Evolutionary conservation across 2,113 vertebrate genomes (phyloP).

Genomic region (Prunella himalayana): DNA sequence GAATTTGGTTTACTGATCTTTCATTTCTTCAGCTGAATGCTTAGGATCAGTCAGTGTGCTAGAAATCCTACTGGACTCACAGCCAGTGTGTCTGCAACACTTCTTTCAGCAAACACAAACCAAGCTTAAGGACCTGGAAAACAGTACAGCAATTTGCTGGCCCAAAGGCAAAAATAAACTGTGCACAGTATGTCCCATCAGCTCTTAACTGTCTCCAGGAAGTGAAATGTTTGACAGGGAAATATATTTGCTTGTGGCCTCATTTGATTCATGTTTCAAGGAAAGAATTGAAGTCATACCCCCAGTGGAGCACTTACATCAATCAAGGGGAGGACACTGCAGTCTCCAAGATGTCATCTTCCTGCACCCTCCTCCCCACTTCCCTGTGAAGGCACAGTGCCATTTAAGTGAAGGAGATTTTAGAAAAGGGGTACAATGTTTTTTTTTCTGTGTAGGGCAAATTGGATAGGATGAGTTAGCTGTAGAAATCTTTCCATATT

Average conservation of each 20-base stretch:
- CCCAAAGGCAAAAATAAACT: constrained; percentile 12
- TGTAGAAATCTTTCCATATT: not conserved
- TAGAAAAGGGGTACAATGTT: not conserved
- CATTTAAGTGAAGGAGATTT: not conserved
- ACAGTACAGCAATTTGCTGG: not conserved
- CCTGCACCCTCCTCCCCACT: not conserved
- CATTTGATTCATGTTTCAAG: constrained; percentile 46
- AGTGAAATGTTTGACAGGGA: constrained; percentile 52
- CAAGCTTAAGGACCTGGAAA: constrained; percentile 11
- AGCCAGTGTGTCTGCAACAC: not conserved
- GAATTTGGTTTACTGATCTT: not conserved
- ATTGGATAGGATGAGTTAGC: not conserved
- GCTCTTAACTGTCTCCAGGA: constrained; percentile 42
- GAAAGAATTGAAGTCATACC: constrained; percentile 51
- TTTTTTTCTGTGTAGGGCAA: not conserved
- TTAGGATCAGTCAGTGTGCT: not conserved
- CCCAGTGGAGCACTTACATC: not conserved
- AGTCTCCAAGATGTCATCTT: not conserved
- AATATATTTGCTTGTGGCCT: constrained; percentile 38
- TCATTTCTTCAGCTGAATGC: not conserved
- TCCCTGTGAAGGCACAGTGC: not conserved
- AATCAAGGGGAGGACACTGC: not conserved
- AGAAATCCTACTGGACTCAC: not conserved
- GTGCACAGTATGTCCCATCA: not conserved
- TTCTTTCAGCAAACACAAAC: constrained; percentile 44